Base-by-base conservation (phyloP, 1,140 invertebrate species). In the Vanessa atalanta region DNA sequence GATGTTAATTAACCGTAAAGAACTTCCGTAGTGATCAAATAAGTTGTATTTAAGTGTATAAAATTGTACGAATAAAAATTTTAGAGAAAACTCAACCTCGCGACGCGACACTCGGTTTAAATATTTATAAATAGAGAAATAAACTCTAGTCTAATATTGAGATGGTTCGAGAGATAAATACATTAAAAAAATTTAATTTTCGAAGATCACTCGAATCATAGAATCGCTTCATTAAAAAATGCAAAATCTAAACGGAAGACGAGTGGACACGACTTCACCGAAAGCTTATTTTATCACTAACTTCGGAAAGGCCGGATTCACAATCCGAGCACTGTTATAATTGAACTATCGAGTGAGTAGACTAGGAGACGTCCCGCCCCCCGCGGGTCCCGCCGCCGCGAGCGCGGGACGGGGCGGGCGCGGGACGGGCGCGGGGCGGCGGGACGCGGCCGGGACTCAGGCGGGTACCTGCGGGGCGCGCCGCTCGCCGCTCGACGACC, bases 381-480 rank as follows among this genome's bases (percentile, higher is more conserved):
- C 26, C 26, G 26, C 26, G 26, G 26, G 26, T 31, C 37, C 37
- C 37, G 2, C 3, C 37, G 37, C 1, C 7, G 37, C 37, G 37
- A 11, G 37, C 37, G 37, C 37, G 37, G 37, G 11, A 8, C 11
- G 20, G 12, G 16, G 0, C 20, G 8, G 37, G n/a, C 51, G 51
- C 65, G 26, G n/a, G 8, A 15, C 20, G 65, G 8, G n/a, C 20
- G 65, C 15, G 26, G 65, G 68, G 26, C 26, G 26, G 26, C 26
- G 26, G 26, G 26, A 31, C 65, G 76, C 77, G 15, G 74, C 69
- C 15, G 31, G 47, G 14, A 15, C 51, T 72, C 74, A 55, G 73
- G 51, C 63, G 15, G 43, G 69, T 71, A 70, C 68, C 73, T 70
- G 68, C 69, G 73, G 63, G 57, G 68, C 68, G 69, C 73, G 65